Evolutionary conservation across 2,113 vertebrate genomes (phyloP), one percentile per base, ranked within the genome.

Genomic region (Chunga burmeisteri): DNA sequence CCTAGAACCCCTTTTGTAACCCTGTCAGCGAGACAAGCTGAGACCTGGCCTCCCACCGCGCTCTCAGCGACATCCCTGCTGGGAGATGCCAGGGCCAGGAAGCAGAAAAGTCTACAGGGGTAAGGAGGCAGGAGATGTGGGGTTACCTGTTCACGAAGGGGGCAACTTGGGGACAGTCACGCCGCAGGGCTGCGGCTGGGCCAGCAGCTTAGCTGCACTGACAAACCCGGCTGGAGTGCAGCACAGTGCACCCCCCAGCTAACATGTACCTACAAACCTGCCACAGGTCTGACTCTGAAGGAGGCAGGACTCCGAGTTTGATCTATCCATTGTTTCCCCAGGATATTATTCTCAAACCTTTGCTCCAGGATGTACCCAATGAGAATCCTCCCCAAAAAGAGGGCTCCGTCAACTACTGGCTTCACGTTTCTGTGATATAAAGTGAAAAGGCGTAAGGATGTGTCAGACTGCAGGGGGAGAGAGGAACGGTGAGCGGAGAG

Each of bases 121-220:
- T 40, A 74, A 16, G 2, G 9, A 70, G 36, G 36, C 67, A 42
- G 0, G 0, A 55, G 11, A 56, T 2, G 5, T 26, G 46, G 34
- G 14, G 25, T 32, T 56, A 75, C 21, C 65, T 66, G 34, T 0
- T 47, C 50, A 59, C 58, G 78, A 13, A 78, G 26, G 10, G 53
- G 12, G 16, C 56, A 78, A 20, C 38, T 65, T 16, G 56, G 61
- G 21, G 13, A 26, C 19, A 30, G 20, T 36, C 25, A 38, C 4
- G 32, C 25, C 52, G 52, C 20, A 4, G 3, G 5, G n/a, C 1
- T 53, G n/a, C 21, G 42, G 30, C 11, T n/a, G 36, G 20, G 55
- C 59, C 81, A 85, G 47, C 53, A 71, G 38, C n/a, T 55, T 19
- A 7, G 18, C 46, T 49, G 15, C 26, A 74, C 36, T 10, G 27